These are phyloP conservation scores for Clarias magur DNA, from an alignment of 2,113 vertebrate genomes.

Conservation along the genomic window DNA sequence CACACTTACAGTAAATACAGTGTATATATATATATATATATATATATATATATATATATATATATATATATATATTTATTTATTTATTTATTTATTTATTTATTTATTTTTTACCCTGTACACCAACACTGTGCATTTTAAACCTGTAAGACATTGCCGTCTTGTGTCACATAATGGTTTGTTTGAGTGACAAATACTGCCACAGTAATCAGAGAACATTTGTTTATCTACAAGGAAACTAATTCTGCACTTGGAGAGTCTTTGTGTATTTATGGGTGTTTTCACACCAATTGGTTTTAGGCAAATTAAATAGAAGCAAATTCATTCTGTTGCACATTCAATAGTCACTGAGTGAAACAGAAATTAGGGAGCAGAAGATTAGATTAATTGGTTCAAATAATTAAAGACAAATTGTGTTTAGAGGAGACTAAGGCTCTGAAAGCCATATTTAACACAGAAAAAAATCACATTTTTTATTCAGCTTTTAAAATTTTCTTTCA, in stretches of 20 bases:
- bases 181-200: neutral
- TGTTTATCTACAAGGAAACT: neutral
- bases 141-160: neutral
- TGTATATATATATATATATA: neutral
- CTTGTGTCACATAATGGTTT: neutral
- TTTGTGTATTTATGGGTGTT: neutral
- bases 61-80: neutral
- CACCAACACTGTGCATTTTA: too few species aligned
- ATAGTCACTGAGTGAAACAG: slow-evolving; percentile 3
- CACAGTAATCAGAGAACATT: neutral
- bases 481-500: neutral
- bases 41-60: neutral
- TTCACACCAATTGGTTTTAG: neutral
- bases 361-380: neutral
- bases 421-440: neutral
- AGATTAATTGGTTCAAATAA: slow-evolving; percentile 12
- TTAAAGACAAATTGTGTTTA: neutral
- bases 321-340: neutral
- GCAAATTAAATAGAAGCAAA: neutral
- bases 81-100: too few species aligned
- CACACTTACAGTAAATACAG: too few species aligned
- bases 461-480: neutral
- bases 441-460: neutral
- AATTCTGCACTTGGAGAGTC: neutral
- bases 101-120: too few species aligned